These are phyloP conservation scores for Strix uralensis DNA, from an alignment of 2,113 vertebrate genomes.

Conservation along the genomic window DNA sequence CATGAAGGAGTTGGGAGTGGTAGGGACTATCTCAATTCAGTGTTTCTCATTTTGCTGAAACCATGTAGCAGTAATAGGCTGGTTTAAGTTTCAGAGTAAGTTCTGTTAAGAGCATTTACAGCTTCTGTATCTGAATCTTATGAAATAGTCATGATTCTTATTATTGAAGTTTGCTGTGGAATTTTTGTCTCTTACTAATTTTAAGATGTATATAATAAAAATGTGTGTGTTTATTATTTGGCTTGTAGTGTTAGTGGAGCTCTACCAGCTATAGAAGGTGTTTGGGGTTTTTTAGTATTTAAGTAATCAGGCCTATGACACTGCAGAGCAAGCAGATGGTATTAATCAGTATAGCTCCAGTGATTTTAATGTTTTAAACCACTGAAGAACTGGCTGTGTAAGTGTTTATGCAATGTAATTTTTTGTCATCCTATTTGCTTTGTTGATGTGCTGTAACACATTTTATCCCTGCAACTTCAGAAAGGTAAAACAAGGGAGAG, in stretches of 20 bases:
- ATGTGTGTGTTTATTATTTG: not conserved
- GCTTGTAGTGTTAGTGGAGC: not conserved
- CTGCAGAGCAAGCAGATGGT: not conserved
- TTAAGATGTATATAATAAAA: not conserved
- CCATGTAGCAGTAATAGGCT: not conserved
- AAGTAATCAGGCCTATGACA: not conserved
- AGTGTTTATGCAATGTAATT: not conserved
- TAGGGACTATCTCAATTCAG: conserved; percentile 45
- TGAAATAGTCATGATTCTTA: not conserved
- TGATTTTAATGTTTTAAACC: not conserved
- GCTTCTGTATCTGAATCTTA: not conserved
- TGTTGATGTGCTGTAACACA: not conserved
- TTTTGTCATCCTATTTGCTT: not conserved
- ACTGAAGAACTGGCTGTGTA: not conserved
- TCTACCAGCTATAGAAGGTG: not conserved
- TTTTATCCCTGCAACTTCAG: not conserved
- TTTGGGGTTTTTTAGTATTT: not conserved
- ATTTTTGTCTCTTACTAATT: not conserved
- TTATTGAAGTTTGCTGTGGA: not conserved
- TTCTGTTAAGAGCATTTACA: not conserved
- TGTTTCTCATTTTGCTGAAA: not conserved
- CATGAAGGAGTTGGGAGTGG: conserved; percentile 97
- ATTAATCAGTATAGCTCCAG: not conserved
- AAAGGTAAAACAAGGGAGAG: not conserved
- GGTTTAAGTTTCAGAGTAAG: not conserved